A percentile compares a stretch with the other conserved stretches of the same genome.
These are phyloP conservation scores for Drosophila leonis DNA, from an alignment of 2,888 invertebrate genomes.

Conservation along the genomic window DNA sequence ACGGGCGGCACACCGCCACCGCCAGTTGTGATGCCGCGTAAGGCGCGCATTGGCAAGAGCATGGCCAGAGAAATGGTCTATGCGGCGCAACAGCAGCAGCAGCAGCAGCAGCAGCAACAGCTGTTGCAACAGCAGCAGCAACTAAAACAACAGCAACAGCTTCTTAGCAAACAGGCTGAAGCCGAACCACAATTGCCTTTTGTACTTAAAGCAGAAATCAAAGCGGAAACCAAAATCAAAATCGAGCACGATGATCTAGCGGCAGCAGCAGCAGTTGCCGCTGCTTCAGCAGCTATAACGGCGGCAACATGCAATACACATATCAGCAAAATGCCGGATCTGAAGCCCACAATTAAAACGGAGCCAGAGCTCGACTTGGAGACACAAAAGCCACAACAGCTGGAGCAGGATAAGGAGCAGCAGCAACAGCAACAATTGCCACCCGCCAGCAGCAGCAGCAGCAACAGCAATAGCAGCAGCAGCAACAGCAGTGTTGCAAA, in stretches of 20 bases:
- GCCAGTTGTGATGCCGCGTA: conserved; percentile 82
- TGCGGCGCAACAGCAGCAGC: conserved; percentile 70
- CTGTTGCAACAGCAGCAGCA: conserved; percentile 20
- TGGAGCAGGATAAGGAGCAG: not conserved
- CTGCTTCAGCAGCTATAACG: conserved; percentile 16
- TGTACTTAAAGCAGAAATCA: conserved; percentile 84
- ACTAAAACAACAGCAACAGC: conserved; percentile 21
- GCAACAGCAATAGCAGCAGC: conserved; percentile 13
- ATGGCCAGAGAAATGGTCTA: conserved; percentile 88
- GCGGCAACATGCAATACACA: conserved; percentile 59
- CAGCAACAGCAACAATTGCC: conserved; percentile 15
- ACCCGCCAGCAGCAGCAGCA: conserved; percentile 1
- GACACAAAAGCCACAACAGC: not conserved
- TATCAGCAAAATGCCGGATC: conserved; percentile 71
- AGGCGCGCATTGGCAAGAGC: conserved; percentile 88
- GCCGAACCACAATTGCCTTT: conserved; percentile 72
- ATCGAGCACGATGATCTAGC: conserved; percentile 79
- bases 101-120: conserved; percentile 38
- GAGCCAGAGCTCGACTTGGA: conserved; percentile 71
- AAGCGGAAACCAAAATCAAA: conserved; percentile 85
- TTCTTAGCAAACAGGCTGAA: conserved; percentile 29
- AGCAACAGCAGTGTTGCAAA: conserved; percentile 8
- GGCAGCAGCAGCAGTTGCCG: conserved; percentile 29
- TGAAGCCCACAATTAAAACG: conserved; percentile 83
- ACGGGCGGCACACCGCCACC: conserved; percentile 88